Percentiles rank a stretch among this genome's conserved stretches.
Conservation (phyloP, 2,113 vertebrate species). For the Lycocorax pyrrhopterus region DNA sequence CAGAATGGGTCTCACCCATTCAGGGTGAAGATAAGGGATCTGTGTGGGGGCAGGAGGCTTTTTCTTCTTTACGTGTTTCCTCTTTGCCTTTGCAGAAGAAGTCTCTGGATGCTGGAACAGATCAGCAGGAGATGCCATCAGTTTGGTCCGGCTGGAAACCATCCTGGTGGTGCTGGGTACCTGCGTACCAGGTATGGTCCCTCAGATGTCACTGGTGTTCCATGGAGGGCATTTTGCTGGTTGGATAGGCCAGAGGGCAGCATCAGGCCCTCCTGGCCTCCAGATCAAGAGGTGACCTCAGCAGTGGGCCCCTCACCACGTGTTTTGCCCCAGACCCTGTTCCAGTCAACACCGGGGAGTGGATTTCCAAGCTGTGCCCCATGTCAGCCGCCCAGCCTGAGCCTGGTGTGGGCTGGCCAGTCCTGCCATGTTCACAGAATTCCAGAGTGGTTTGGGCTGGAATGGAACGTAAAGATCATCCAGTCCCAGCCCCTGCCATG, state of each 20-base stretch:
- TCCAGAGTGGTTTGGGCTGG: background rate
- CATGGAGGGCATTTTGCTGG: background rate
- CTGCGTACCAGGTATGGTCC: accelerated
- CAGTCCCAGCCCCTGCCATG: background rate
- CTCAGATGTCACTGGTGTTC: background rate
- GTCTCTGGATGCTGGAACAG: background rate
- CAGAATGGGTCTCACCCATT: background rate
- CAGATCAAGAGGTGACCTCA: background rate
- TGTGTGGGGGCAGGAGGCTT: background rate
- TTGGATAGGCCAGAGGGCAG: background rate
- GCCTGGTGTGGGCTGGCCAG: background rate
- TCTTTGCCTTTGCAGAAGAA: background rate
- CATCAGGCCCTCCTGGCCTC: background rate
- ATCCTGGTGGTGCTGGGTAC: background rate
- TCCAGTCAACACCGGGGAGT: background rate
- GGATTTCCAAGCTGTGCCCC: background rate
- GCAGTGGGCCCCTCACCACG: accelerated
- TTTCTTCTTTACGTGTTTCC: background rate
- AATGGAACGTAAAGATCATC: background rate
- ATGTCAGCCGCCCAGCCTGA: background rate
- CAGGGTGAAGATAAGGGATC: background rate
- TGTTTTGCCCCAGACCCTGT: background rate
- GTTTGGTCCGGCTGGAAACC: background rate
- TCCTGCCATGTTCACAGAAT: background rate
- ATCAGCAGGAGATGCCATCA: background rate